Conservation (phyloP, 2,888 invertebrate species). For the Gymnocheta viridis region DNA sequence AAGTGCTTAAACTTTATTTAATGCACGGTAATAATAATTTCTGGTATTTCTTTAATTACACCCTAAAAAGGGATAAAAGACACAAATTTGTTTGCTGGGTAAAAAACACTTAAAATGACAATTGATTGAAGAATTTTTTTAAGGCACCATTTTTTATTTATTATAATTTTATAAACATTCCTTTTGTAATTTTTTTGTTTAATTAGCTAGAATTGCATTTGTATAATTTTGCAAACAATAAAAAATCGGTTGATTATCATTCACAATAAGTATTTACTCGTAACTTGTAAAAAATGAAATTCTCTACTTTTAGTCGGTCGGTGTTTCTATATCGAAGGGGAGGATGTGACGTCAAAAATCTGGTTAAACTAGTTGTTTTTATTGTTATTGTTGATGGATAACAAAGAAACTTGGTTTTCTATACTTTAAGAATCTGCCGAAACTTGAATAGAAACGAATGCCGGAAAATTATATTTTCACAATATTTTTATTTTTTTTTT, state of each 20-base stretch:
- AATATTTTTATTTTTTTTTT: background rate
- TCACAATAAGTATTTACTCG: slow-evolving; percentile 54
- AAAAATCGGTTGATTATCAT: slow-evolving; percentile 43
- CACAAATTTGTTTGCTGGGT: slow-evolving; percentile 32
- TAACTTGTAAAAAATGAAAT: slow-evolving; percentile 9
- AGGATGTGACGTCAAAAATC: slow-evolving; percentile 69
- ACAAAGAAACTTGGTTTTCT: slow-evolving; percentile 29
- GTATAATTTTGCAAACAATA: background rate
- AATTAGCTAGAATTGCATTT: slow-evolving; percentile 3
- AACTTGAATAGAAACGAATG: slow-evolving; percentile 1
- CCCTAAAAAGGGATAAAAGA: slow-evolving; percentile 42
- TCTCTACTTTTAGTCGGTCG: slow-evolving; percentile 9
- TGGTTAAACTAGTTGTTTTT: slow-evolving; percentile 66
- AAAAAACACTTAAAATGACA: slow-evolving; percentile 27
- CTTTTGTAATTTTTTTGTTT: background rate
- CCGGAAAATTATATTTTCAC: slow-evolving; percentile 26
- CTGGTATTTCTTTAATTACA: slow-evolving; percentile 28
- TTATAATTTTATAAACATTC: slow-evolving; percentile 13
- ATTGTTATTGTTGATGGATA: slow-evolving; percentile 16
- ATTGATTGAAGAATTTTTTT: slow-evolving; percentile 11
- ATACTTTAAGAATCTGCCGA: slow-evolving; percentile 12
- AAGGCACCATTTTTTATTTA: slow-evolving; percentile 41
- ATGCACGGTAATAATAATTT: background rate
- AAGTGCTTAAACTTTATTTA: slow-evolving; percentile 39
- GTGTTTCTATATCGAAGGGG: slow-evolving; percentile 51